Evolutionary conservation across 2,113 vertebrate genomes (phyloP).

Genomic region (Orthonyx spaldingii): DNA sequence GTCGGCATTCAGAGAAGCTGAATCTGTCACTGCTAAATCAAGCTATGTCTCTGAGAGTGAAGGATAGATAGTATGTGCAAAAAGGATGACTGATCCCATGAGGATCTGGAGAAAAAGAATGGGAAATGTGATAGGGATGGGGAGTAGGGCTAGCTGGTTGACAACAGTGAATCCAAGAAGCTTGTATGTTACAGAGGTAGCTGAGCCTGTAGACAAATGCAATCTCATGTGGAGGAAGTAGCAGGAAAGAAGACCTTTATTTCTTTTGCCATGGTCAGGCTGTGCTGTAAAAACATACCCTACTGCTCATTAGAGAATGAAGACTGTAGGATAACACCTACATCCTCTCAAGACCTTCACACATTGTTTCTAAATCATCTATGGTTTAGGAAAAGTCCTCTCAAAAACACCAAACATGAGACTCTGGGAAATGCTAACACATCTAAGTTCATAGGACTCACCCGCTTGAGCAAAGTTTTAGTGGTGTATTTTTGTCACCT

Average conservation of each 20-base stretch:
- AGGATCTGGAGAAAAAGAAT: background rate
- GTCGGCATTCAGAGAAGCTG: background rate
- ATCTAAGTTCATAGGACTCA: background rate
- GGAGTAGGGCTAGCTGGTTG: background rate
- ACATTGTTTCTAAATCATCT: background rate
- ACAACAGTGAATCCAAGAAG: background rate
- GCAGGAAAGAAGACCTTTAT: background rate
- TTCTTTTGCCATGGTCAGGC: background rate
- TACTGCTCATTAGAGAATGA: background rate
- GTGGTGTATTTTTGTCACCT: background rate
- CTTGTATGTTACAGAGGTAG: background rate
- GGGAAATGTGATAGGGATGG: background rate
- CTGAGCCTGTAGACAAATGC: background rate
- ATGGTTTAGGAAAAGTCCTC: background rate
- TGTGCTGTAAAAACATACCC: background rate
- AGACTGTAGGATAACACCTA: background rate
- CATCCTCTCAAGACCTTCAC: background rate
- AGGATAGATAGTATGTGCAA: background rate
- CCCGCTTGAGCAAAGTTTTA: background rate
- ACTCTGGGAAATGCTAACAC: background rate
- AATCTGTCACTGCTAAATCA: background rate
- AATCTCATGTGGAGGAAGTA: background rate
- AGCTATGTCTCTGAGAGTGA: background rate
- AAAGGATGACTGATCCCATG: background rate
- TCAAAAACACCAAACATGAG: accelerated